These are phyloP conservation scores for Drosophila pallidifrons DNA, from an alignment of 1,140 invertebrate species.

Conservation along the genomic window DNA sequence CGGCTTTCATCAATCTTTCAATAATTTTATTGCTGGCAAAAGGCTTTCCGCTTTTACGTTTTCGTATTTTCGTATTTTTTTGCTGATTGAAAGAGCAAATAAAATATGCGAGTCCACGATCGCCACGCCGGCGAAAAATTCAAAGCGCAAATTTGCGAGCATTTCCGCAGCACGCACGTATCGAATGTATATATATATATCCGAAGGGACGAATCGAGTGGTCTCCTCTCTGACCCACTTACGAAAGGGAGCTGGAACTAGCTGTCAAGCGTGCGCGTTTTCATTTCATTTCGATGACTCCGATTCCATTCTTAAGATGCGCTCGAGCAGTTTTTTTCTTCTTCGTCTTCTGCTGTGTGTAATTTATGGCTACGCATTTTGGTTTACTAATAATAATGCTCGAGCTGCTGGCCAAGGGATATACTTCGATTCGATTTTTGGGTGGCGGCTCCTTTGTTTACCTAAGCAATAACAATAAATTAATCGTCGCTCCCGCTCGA, in stretches of 20 bases:
- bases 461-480: constrained; percentile 83
- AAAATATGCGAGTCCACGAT: constrained; percentile 78
- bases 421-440: constrained; percentile 48
- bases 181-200: neutral
- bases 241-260: neutral
- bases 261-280: constrained; percentile 58
- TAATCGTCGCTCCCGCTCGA: constrained; percentile 52
- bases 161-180: constrained; percentile 72
- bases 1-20: constrained; percentile 46
- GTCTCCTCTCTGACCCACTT: constrained; percentile 17
- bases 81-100: constrained; percentile 72
- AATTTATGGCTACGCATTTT: constrained; percentile 82
- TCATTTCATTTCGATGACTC: constrained; percentile 66
- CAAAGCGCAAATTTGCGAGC: constrained; percentile 73
- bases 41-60: constrained; percentile 49
- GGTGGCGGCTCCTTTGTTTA: constrained; percentile 64
- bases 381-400: constrained; percentile 77
- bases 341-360: constrained; percentile 56
- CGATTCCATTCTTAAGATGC: constrained; percentile 59
- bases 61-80: neutral
- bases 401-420: neutral
- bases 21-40: constrained; percentile 55
- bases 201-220: neutral
- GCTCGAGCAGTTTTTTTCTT: constrained; percentile 43
- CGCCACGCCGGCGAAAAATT: constrained; percentile 51